Evolutionary conservation across 2,888 invertebrate genomes (phyloP).

Genomic region (Dynastes hyllus): DNA sequence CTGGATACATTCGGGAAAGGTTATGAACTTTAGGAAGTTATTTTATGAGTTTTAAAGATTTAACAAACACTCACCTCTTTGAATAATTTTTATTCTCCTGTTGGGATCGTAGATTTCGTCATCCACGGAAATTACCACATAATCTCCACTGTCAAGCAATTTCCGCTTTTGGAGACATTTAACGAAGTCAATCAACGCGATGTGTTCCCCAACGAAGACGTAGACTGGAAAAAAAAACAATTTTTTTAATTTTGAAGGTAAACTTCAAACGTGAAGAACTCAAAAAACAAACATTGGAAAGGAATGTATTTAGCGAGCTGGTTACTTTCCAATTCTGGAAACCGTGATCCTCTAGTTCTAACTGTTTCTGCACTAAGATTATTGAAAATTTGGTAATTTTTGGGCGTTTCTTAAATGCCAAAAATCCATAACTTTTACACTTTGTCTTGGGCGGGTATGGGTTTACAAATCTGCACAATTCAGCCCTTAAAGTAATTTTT

Average conservation of each 20-base stretch:
- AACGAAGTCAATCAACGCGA: conserved; percentile 89
- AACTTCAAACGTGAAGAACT: not conserved
- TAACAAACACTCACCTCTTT: conserved; percentile 68
- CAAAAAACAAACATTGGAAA: not conserved
- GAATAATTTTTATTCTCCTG: conserved; percentile 73
- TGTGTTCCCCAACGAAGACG: conserved; percentile 91
- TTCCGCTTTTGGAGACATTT: conserved; percentile 83
- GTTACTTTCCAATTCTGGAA: not conserved
- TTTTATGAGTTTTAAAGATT: not conserved
- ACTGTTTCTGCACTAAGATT: no score
- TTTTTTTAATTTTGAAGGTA: no score
- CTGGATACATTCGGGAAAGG: no score
- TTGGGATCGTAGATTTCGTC: conserved; percentile 87
- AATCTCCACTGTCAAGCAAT: conserved; percentile 85
- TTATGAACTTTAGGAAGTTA: not conserved
- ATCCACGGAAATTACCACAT: conserved; percentile 91
- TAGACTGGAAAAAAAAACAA: conserved; percentile 79
- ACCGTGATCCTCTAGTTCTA: not conserved
- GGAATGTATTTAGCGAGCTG: not conserved
- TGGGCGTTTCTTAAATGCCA: no score
- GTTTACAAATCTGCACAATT: no score
- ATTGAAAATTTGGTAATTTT: no score
- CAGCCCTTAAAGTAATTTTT: no score
- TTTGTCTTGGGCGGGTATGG: no score
- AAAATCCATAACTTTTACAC: no score